A percentile compares a stretch with the other conserved stretches of the same genome.
Conservation (phyloP, 2,888 invertebrate genomes). For the Pachliopta kotzebuea region DNA sequence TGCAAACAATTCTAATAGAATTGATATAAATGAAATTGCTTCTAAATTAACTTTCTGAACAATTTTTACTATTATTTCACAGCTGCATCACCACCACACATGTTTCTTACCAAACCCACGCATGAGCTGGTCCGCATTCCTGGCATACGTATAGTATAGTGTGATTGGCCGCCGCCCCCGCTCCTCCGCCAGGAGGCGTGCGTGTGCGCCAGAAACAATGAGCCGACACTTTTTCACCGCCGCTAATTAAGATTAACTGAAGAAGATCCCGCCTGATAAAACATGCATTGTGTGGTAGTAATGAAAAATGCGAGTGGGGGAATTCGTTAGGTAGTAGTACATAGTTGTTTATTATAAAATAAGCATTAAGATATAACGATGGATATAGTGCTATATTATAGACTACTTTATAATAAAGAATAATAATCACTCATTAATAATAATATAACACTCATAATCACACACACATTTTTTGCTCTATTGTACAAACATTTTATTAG, state of each 20-base stretch:
- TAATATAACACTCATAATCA: too few species aligned
- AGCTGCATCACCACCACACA: too few species aligned
- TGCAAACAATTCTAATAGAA: neutral
- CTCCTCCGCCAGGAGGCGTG: constrained; percentile 49
- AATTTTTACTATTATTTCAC: neutral
- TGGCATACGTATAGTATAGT: constrained; percentile 3
- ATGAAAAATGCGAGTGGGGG: constrained; percentile 26
- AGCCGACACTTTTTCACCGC: constrained; percentile 39
- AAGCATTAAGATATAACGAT: neutral
- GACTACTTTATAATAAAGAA: too few species aligned
- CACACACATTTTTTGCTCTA: too few species aligned
- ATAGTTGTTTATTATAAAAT: neutral
- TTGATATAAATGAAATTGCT: neutral
- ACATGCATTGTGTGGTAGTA: constrained; percentile 26
- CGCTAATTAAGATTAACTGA: constrained; percentile 41
- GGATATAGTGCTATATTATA: too few species aligned
- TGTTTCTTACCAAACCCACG: constrained; percentile 6
- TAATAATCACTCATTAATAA: too few species aligned
- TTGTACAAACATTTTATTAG: too few species aligned
- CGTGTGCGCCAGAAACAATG: constrained; percentile 48
- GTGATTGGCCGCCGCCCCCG: constrained; percentile 56
- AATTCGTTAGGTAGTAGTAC: neutral
- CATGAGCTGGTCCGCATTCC: constrained; percentile 20
- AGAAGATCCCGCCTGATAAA: constrained; percentile 31
- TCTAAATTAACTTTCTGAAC: neutral